phyloP scores from a whole-genome alignment of 2,888 invertebrate species.

The Antheraea assamensis region DNA sequence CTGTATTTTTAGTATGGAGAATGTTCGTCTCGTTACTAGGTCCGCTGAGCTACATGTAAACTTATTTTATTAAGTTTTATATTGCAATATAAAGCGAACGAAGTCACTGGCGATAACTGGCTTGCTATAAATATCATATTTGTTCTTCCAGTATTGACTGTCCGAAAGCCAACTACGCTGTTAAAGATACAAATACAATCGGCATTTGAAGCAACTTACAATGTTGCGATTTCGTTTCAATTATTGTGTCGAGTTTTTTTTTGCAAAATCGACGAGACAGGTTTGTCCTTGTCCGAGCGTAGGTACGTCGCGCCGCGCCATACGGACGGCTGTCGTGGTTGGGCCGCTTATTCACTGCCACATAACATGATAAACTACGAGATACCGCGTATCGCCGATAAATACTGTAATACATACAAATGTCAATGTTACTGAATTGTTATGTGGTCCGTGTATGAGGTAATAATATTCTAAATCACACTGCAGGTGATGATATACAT shows the following conservation, averaged over 20 bases:
- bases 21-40: too few species aligned
- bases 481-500: not conserved
- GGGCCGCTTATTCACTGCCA: not conserved
- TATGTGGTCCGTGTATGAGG: not conserved
- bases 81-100: too few species aligned
- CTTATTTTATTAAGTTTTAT: too few species aligned
- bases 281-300: not conserved
- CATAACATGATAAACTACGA: slow-evolving; percentile 1
- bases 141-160: not conserved
- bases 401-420: not conserved
- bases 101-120: too few species aligned
- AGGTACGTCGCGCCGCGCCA: not conserved
- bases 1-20: too few species aligned
- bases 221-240: not conserved
- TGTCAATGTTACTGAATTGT: slow-evolving; percentile 5
- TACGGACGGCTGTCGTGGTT: not conserved
- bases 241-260: not conserved
- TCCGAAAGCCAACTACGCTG: too few species aligned
- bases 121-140: not conserved
- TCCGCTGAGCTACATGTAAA: too few species aligned
- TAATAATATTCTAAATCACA: not conserved
- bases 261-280: slow-evolving; percentile 6
- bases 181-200: not conserved
- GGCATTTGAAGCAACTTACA: not conserved
- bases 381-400: slow-evolving; percentile 6